Evolutionary conservation across 2,797 vertebrate species (phyloP), one percentile per base, ranked within the genome.

Genomic region (Margarornis squamiger): DNA sequence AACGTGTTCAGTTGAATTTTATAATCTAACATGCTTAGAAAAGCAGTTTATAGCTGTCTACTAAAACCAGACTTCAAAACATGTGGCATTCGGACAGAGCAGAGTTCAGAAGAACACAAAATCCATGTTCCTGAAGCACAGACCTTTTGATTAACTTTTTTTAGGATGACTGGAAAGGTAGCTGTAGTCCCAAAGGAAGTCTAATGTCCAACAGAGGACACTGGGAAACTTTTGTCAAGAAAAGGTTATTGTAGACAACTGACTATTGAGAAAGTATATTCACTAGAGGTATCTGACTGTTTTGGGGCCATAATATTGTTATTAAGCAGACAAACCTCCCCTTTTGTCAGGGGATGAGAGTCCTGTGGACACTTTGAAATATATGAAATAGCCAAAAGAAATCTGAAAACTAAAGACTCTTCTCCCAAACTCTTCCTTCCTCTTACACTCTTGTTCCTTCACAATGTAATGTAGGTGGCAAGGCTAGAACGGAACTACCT

Each of bases 401-500:
- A 84, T 58, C 14, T 80, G 39, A 76, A 52, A 88, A 65, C 32
- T 78, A 54, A 12, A 48, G n/a, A 34, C 24, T 92, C 46, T 11
- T 63, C 62, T 90, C 71, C 55, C 39, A 82, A 88, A 38, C 58
- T 9, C 45, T 71, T 49, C 54, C 46, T 67, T 63, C 32, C 46
- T 90, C 45, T 79, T 16, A 61, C 22, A 19, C 2, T 52, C 38
- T 4, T 20, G 8, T 82, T 88, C 52, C 58, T 71, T 72, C 52
- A 17, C 63, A n/a, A 71, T 18, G 18, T 70, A 1, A 62, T 8
- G 24, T 32, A 99, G 99, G 98, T 99, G 92, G 99, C 99, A 70
- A 98, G 97, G 72, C 96, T 99, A 43, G 99, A 99, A 93, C 98
- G 97, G 93, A 99, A 99, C 95, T 99, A 98, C 73, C 98, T 97